These are phyloP conservation scores for Hypomecis punctinalis DNA, from an alignment of 2,888 invertebrate genomes.

Conservation along the genomic window DNA sequence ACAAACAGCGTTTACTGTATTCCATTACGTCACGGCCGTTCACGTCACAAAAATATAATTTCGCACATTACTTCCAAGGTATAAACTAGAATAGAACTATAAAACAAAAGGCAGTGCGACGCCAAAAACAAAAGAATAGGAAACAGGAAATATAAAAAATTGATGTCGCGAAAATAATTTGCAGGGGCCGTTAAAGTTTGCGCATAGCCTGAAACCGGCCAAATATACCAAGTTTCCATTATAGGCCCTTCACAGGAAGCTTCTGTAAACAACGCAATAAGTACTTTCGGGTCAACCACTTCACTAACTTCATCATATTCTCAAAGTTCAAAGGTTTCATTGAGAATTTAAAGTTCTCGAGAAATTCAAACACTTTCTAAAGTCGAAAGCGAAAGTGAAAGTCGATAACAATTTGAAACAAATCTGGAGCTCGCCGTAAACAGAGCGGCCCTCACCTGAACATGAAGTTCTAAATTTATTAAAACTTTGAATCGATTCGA, in stretches of 20 bases:
- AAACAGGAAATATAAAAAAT: slow-evolving; percentile 56
- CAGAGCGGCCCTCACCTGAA: slow-evolving; percentile 32
- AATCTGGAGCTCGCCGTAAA: slow-evolving; percentile 38
- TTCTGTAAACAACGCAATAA: slow-evolving; percentile 49
- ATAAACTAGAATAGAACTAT: slow-evolving; percentile 39
- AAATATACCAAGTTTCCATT: slow-evolving; percentile 54
- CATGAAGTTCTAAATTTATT: slow-evolving; percentile 40
- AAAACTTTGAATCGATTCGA: slow-evolving; percentile 38
- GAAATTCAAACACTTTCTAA: slow-evolving; percentile 17
- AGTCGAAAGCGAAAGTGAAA: slow-evolving; percentile 14
- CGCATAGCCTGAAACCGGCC: slow-evolving; percentile 24
- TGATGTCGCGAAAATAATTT: slow-evolving; percentile 61
- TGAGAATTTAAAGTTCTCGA: slow-evolving; percentile 11
- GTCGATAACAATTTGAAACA: slow-evolving; percentile 36
- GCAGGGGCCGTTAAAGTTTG: slow-evolving; percentile 54
- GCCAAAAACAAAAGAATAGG: slow-evolving; percentile 52
- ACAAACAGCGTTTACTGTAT: slow-evolving; percentile 24
- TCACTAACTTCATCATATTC: slow-evolving; percentile 9
- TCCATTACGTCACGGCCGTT: slow-evolving; percentile 14
- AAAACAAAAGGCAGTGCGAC: slow-evolving; percentile 38
- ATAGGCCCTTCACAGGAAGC: slow-evolving; percentile 47
- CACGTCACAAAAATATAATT: slow-evolving; percentile 27
- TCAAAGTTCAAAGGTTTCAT: slow-evolving; percentile 12
- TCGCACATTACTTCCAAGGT: slow-evolving; percentile 32
- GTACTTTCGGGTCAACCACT: slow-evolving; percentile 24